phyloP scores from a whole-genome alignment of 2,797 vertebrate species.

The Rhynchonycteris naso region DNA sequence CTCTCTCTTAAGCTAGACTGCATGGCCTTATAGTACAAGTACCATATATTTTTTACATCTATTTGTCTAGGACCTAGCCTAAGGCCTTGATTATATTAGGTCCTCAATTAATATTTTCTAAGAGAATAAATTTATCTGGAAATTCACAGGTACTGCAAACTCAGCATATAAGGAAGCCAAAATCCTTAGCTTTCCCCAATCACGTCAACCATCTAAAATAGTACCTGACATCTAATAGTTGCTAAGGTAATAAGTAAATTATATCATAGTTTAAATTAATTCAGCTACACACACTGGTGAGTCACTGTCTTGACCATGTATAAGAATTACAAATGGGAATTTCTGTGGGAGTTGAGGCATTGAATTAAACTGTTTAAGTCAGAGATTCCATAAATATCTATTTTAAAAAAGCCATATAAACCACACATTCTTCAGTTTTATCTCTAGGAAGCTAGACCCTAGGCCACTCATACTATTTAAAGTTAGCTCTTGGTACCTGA shows the following conservation, averaged over 20 bases:
- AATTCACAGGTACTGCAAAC: not conserved
- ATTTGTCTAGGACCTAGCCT: not conserved
- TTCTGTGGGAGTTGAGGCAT: not conserved
- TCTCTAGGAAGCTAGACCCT: not conserved
- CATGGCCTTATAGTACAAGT: not conserved
- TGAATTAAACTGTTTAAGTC: not conserved
- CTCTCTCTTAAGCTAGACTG: not conserved
- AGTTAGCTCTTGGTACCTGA: not conserved
- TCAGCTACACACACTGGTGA: not conserved
- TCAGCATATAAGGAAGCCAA: not conserved
- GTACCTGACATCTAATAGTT: not conserved
- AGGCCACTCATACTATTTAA: not conserved
- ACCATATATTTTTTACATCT: not conserved
- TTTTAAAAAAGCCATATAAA: not conserved
- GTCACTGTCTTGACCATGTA: not conserved
- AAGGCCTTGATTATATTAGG: not conserved
- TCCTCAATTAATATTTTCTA: not conserved
- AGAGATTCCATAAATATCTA: not conserved
- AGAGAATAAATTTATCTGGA: conserved; percentile 1
- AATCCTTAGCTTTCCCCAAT: not conserved
- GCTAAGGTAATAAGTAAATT: conserved; percentile 13
- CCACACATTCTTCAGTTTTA: not conserved
- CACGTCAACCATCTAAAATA: not conserved
- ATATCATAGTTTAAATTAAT: not conserved
- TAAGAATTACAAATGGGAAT: conserved; percentile 29